Conservation (phyloP, 2,888 invertebrate genomes). For the Caenorhabditis parvicauda region DNA sequence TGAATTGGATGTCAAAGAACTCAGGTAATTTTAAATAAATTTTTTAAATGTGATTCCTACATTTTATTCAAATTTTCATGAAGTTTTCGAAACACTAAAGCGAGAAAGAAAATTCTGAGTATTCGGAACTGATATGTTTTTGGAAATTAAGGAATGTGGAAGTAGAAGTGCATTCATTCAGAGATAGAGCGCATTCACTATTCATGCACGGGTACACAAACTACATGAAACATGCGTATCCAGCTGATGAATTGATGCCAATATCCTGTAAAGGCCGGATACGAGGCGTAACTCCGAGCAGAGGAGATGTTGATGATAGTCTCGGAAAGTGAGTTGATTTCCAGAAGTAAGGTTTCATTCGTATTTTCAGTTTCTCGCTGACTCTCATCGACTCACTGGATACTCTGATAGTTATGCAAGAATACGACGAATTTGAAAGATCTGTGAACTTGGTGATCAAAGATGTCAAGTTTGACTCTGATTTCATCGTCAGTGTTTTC, state of each 20-base stretch:
- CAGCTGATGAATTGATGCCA: constrained; percentile 97
- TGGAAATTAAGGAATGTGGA: too few species aligned
- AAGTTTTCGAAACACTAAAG: too few species aligned
- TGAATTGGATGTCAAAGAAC: too few species aligned
- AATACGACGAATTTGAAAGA: constrained; percentile 87
- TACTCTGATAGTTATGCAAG: constrained; percentile 84
- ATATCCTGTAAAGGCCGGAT: constrained; percentile 88
- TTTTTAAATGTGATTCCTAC: too few species aligned
- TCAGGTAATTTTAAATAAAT: too few species aligned
- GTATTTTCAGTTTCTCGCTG: constrained; percentile 79
- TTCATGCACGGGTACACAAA: constrained; percentile 93
- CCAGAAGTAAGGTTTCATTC: not conserved
- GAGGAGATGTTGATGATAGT: constrained; percentile 93
- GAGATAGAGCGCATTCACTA: constrained; percentile 79
- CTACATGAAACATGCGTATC: constrained; percentile 91
- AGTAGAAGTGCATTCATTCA: too few species aligned
- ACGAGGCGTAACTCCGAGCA: constrained; percentile 81
- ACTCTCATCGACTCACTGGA: constrained; percentile 92
- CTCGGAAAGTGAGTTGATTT: constrained; percentile 84
- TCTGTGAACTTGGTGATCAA: constrained; percentile 82
- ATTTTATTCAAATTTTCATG: too few species aligned
- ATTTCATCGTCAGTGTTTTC: constrained; percentile 93
- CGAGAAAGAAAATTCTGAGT: too few species aligned
- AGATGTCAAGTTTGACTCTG: constrained; percentile 86
- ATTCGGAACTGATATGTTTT: too few species aligned